Percentiles rank a stretch among this genome's conserved stretches.
These are phyloP conservation scores for Canis aureus DNA, from an alignment of 2,113 vertebrate genomes.

Conservation along the genomic window DNA sequence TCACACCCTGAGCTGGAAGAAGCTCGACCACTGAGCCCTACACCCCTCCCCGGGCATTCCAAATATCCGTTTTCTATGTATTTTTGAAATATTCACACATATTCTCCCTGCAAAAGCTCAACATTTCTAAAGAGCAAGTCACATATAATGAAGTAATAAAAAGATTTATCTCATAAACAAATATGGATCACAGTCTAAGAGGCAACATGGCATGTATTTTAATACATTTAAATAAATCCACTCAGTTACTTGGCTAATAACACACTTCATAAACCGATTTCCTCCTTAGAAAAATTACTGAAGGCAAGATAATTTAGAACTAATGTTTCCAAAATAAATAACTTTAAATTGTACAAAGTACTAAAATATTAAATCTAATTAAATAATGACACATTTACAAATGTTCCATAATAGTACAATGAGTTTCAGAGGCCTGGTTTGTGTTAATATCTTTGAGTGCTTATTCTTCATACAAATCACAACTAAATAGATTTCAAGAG, in stretches of 20 bases:
- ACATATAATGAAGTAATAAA: not conserved
- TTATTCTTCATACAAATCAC: constrained; percentile 40
- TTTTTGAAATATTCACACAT: not conserved
- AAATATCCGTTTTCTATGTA: not conserved
- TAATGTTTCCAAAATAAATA: constrained; percentile 70
- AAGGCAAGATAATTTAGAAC: constrained; percentile 74
- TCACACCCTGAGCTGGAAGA: too few species aligned
- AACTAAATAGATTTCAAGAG: constrained; percentile 62
- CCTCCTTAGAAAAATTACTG: constrained; percentile 66
- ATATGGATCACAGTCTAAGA: not conserved
- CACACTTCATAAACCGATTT: constrained; percentile 57
- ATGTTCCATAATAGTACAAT: constrained; percentile 62
- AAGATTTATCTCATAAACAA: not conserved
- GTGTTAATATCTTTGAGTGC: not conserved
- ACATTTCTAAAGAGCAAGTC: not conserved
- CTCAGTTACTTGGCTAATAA: not conserved
- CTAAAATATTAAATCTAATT: constrained; percentile 78
- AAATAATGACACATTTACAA: constrained; percentile 77
- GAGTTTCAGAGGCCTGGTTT: constrained; percentile 66
- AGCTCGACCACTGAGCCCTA: too few species aligned
- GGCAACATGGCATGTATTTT: not conserved
- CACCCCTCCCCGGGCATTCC: too few species aligned
- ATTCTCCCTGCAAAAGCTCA: not conserved
- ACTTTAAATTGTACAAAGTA: constrained; percentile 72
- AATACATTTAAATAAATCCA: not conserved